These are phyloP conservation scores for Zeus faber DNA, from an alignment of 2,113 vertebrate species.

Conservation along the genomic window DNA sequence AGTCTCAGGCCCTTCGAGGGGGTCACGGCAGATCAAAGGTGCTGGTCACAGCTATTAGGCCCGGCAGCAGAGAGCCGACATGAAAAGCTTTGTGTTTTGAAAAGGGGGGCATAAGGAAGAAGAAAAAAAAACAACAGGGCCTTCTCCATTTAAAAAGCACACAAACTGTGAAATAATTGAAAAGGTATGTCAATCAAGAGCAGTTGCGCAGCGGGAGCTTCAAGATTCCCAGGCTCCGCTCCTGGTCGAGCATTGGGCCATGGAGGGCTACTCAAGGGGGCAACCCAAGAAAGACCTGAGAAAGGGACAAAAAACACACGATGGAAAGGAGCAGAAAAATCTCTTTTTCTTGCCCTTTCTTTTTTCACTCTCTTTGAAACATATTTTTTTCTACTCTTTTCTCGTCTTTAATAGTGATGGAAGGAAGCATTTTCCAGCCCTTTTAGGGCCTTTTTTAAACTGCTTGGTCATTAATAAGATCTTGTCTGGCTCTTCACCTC, in stretches of 20 bases:
- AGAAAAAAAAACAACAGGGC: slow-evolving; percentile 73
- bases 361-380: slow-evolving; percentile 48
- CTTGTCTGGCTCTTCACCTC: slow-evolving; percentile 70
- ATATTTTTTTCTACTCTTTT: slow-evolving; percentile 45
- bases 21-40: slow-evolving; percentile 81
- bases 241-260: slow-evolving; percentile 70
- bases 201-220: slow-evolving; percentile 68
- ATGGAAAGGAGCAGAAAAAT: slow-evolving; percentile 57
- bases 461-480: slow-evolving; percentile 70
- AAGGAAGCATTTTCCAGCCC: slow-evolving; percentile 61
- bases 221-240: slow-evolving; percentile 75
- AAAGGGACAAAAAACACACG: slow-evolving; percentile 58
- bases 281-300: slow-evolving; percentile 68
- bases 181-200: slow-evolving; percentile 84
- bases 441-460: slow-evolving; percentile 54
- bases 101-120: slow-evolving; percentile 69
- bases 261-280: slow-evolving; percentile 69
- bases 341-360: slow-evolving; percentile 49
- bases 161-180: slow-evolving; percentile 87
- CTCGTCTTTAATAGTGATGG: slow-evolving; percentile 66
- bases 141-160: slow-evolving; percentile 77
- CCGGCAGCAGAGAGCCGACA: slow-evolving; percentile 71
- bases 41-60: slow-evolving; percentile 81
- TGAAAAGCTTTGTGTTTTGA: slow-evolving; percentile 82
- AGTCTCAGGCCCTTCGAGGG: slow-evolving; percentile 63